Evolutionary conservation across 2,113 vertebrate genomes (phyloP), one percentile per base, ranked within the genome.

Genomic region (Dipodomys merriami): DNA sequence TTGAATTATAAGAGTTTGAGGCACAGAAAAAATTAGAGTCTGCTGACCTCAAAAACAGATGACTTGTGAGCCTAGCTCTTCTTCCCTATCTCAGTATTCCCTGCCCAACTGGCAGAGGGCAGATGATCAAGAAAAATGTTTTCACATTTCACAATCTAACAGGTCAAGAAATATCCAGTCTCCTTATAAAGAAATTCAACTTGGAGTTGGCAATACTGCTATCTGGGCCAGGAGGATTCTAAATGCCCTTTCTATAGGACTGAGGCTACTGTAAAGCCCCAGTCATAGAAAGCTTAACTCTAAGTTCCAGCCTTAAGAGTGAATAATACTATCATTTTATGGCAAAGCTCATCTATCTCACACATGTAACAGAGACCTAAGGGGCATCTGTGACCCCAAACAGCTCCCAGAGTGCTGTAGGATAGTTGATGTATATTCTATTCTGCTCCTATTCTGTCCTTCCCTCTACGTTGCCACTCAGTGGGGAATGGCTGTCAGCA

Each of bases 401-500:
- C 39, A 57, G 23, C 30, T 23, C 53, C 74, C 1, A 2, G 9
- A 65, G 22, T 0, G 44, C 27, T 60, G 74, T 25, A 19, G 16
- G 57, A 15, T 5, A 18, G 65, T 16, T 44, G 13, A 90, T 22
- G 67, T 89, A 86, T 60, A 78, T 65, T 97, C 83, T 91, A 96
- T 86, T 77, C 88, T 49, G 68, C 73, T 90, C 77, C 88, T 74
- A 44, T 46, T 5, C 53, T 27, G 30, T 53, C 74, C 69, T 30
- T 78, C 82, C 94, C 93, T 86, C 76, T 85, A n/a, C 18, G 83
- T 91, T 92, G 87, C 86, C 44, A 57, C 1, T 98, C 95, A 97
- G 86, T 95, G 83, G 94, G 96, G 97, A 97, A 96, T 82, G 91
- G 93, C 97, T 97, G 97, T 98, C 98, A 98, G 98, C 98, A 98